A percentile compares a stretch with the other conserved stretches of the same genome.
phyloP scores from a whole-genome alignment of 1,140 invertebrate species.

The Lepidurus arcticus region DNA sequence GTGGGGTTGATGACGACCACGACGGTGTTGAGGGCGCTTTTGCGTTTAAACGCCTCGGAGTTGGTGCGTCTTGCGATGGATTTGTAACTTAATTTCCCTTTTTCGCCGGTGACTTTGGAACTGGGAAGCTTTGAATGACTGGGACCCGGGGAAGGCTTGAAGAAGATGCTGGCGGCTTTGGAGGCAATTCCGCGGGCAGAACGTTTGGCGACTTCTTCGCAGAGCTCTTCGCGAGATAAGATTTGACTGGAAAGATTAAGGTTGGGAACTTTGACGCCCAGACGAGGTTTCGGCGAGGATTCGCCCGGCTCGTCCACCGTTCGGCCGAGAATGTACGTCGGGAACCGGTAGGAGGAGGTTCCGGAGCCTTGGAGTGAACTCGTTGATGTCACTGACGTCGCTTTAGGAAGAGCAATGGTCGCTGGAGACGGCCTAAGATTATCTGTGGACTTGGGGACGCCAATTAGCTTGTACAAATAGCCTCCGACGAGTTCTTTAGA shows the following conservation, averaged over 20 bases:
- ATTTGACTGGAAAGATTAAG: conserved; percentile 3
- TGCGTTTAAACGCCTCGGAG: too few relatives aligned
- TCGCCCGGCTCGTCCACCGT: not conserved
- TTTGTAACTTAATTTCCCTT: too few relatives aligned
- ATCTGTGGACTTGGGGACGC: not conserved
- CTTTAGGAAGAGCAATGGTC: not conserved
- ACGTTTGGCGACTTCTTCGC: conserved; percentile 13
- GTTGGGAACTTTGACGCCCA: not conserved
- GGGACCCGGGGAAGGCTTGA: not conserved
- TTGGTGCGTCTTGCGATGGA: too few relatives aligned
- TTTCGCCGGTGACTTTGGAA: too few relatives aligned
- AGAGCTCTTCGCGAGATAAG: conserved; percentile 4
- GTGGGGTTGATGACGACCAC: too few relatives aligned
- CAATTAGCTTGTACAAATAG: not conserved
- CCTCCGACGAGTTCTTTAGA: not conserved
- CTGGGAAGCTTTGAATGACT: not conserved
- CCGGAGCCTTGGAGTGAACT: not conserved
- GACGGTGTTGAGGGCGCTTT: too few relatives aligned
- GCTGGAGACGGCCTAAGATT: not conserved
- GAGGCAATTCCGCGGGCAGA: not conserved
- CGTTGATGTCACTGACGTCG: not conserved
- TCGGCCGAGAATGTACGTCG: not conserved
- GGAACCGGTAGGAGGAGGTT: not conserved
- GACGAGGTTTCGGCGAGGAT: not conserved
- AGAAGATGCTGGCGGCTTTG: not conserved